Conservation (phyloP, 1,140 invertebrate species). For the Aphelenchoides besseyi region DNA sequence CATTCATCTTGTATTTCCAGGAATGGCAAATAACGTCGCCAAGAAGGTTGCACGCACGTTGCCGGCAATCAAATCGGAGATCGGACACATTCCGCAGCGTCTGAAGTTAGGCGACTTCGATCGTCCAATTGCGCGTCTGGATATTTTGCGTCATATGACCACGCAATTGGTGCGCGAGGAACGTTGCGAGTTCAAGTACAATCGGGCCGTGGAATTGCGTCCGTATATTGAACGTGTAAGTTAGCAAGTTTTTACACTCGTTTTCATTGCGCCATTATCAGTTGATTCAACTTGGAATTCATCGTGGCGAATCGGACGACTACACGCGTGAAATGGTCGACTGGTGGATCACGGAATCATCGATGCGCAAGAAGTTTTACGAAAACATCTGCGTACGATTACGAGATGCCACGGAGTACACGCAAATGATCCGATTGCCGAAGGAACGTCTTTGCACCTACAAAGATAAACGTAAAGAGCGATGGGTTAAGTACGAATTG, state of each 20-base stretch:
- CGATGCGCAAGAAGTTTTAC: slow-evolving; percentile 46
- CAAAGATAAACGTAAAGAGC: slow-evolving; percentile 31
- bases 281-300: slow-evolving; percentile 55
- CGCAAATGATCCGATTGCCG: slow-evolving; percentile 45
- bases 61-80: slow-evolving; percentile 45
- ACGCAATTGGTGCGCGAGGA: slow-evolving; percentile 54
- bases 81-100: slow-evolving; percentile 54
- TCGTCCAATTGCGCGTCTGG: slow-evolving; percentile 28
- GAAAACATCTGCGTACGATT: slow-evolving; percentile 48
- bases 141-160: slow-evolving; percentile 50
- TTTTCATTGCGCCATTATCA: slow-evolving; percentile 28
- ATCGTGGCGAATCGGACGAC: slow-evolving; percentile 47
- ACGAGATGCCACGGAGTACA: slow-evolving; percentile 39
- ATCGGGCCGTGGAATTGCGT: slow-evolving; percentile 50
- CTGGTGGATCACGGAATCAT: slow-evolving; percentile 55
- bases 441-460: slow-evolving; percentile 30
- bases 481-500: slow-evolving; percentile 34
- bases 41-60: slow-evolving; percentile 31
- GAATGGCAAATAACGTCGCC: slow-evolving; percentile 17
- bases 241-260: background rate
- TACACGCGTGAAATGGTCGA: slow-evolving; percentile 58
- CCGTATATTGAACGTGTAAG: slow-evolving; percentile 51
- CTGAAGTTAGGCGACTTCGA: slow-evolving; percentile 42
- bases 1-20: background rate
- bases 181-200: slow-evolving; percentile 49